A percentile compares a stretch with the other conserved stretches of the same genome.
Conservation (phyloP, 92 coral and sea anemone genomes). For the Porites rus region DNA sequence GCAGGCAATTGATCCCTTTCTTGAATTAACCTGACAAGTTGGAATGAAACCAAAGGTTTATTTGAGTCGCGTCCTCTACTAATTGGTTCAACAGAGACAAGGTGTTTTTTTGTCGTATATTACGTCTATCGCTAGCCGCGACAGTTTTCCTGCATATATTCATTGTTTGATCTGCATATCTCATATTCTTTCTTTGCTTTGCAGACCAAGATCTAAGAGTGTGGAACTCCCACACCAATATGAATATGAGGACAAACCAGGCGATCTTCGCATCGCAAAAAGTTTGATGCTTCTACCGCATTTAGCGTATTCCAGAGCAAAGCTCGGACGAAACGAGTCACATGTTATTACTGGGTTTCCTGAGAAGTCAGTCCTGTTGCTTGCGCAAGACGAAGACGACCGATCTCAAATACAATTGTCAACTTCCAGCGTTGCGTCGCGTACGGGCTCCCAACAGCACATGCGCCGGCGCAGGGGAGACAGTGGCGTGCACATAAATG, state of each 20-base stretch:
- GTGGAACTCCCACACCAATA: not conserved
- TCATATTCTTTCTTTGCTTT: not conserved
- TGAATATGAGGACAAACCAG: not conserved
- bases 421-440: conserved; percentile 18
- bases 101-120: too few species aligned
- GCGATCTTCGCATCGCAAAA: conserved; percentile 3
- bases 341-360: conserved; percentile 29
- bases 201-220: conserved; percentile 16
- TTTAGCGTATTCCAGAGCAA: not conserved
- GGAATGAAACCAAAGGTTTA: too few species aligned
- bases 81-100: too few species aligned
- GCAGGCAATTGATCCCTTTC: too few species aligned
- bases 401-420: conserved; percentile 12
- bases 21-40: too few species aligned
- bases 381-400: conserved; percentile 39
- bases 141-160: not conserved
- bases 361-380: conserved; percentile 38
- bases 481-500: conserved; percentile 36
- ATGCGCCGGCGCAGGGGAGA: conserved; percentile 9
- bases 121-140: too few species aligned
- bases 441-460: conserved; percentile 3
- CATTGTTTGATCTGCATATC: not conserved
- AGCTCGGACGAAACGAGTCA: not conserved
- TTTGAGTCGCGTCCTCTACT: too few species aligned
- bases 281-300: conserved; percentile 30